Conservation (phyloP, 2,888 invertebrate species). For the Himalopsyche japonica region DNA sequence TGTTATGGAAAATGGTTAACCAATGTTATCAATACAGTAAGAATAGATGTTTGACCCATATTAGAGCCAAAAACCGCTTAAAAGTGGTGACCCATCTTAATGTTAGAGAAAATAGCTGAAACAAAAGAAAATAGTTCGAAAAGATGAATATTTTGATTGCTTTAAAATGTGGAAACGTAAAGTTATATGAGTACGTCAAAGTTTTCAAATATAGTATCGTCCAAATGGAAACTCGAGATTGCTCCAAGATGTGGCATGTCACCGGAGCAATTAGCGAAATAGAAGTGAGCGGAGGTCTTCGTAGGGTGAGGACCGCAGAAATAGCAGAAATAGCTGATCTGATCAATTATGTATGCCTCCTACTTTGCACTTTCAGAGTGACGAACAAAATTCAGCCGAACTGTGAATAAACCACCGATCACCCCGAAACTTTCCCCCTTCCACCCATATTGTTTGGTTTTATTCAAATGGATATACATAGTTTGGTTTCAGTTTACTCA, state of each 20-base stretch:
- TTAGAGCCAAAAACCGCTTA: too few species aligned
- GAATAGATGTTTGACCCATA: too few species aligned
- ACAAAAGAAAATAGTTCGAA: too few species aligned
- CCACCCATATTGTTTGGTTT: not conserved
- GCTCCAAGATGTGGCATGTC: not conserved
- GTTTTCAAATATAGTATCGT: not conserved
- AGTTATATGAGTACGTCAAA: too few species aligned
- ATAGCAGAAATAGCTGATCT: not conserved
- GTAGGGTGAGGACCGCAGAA: not conserved
- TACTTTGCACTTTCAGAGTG: not conserved
- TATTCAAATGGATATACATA: not conserved
- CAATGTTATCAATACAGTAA: too few species aligned
- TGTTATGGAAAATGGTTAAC: too few species aligned
- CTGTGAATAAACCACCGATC: not conserved
- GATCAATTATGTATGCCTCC: not conserved
- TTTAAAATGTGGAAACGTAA: too few species aligned
- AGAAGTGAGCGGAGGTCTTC: not conserved
- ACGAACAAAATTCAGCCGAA: not conserved
- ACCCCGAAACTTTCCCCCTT: not conserved
- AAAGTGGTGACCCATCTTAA: too few species aligned
- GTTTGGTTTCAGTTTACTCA: not conserved
- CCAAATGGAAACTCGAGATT: not conserved
- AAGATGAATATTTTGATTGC: too few species aligned
- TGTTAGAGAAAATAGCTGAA: too few species aligned
- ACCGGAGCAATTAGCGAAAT: not conserved